Base-by-base conservation (phyloP, 2,113 vertebrate genomes). In the Cololabis saira region DNA sequence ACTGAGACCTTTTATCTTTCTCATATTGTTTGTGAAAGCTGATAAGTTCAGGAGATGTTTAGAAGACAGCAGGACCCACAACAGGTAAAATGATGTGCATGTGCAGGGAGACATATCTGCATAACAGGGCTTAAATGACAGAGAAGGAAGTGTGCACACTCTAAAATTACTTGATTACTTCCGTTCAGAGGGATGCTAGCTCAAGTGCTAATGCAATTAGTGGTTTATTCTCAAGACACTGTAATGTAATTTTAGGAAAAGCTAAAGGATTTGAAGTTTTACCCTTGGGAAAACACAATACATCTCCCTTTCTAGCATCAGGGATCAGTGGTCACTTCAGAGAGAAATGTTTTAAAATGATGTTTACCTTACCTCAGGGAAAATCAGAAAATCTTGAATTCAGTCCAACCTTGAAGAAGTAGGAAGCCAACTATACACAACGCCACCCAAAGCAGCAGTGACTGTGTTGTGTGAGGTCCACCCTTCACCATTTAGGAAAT, bases 181-280 rank as follows among this genome's bases (percentile, higher is more conserved):
- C 89, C 81, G 61, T 58, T 83, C 79, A 57, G 75, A 19, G 56
- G 78, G 85, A 86, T 84, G 71, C 76, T 81, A 82, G 74, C 43
- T 65, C 76, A 84, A 71, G 47, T 70, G 69, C 73, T 85, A 90
- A 92, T 52, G 3, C 75, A 69, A 90, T 92, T 90, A 89, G 71
- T 18, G 48, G 71, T 61, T 73, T 82, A 66, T 78, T 81, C 59
- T 68, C 61, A 83, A 84, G 81, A 80, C 72, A 62, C 71, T 21
- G 51, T 87, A 83, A 92, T 87, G 67, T 77, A 72, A 89, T 90
- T 81, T 53, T 59, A 43, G 54, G 67, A 71, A 56, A 71, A 67
- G 52, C 70, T 59, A 77, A 57, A 72, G 55, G 61, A 86, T 80
- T 67, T 60, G 41, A 65, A 73, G 74, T 47, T 17, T 47, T 3